Conservation (phyloP, 2,113 vertebrate genomes). For the Lethenteron camtschaticum region DNA sequence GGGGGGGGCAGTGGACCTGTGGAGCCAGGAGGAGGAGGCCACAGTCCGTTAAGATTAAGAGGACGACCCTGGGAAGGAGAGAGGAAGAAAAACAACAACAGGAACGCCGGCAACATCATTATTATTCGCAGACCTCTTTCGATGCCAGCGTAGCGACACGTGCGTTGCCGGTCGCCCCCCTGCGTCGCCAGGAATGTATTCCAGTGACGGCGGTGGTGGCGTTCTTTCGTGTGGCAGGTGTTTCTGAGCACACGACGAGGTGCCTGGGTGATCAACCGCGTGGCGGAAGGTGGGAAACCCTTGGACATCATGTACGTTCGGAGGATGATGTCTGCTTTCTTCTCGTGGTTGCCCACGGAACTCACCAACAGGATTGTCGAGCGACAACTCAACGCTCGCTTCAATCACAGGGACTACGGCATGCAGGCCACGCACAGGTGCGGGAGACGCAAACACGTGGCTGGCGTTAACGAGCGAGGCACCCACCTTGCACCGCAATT, state of each 20-base stretch:
- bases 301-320: conserved; percentile 35
- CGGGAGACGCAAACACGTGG: too few species aligned
- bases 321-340: conserved; percentile 24
- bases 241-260: conserved; percentile 65
- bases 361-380: conserved; percentile 20
- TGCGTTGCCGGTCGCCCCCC: not conserved
- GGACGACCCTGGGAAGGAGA: too few species aligned
- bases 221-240: conserved; percentile 26
- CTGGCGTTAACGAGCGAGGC: too few species aligned
- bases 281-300: conserved; percentile 30
- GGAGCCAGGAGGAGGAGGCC: not conserved
- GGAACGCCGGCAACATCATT: not conserved
- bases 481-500: too few species aligned
- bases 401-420: conserved; percentile 41
- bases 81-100: too few species aligned
- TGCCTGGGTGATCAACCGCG: conserved; percentile 40
- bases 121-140: not conserved
- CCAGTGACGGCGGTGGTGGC: too few species aligned
- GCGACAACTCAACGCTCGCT: conserved; percentile 23
- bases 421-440: conserved; percentile 40
- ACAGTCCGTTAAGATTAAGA: not conserved
- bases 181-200: not conserved
- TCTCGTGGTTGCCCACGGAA: conserved; percentile 22
- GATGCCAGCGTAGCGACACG: not conserved
- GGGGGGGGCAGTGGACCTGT: not conserved